Evolutionary conservation across 2,888 invertebrate genomes (phyloP), one percentile per base, ranked within the genome.

Genomic region (Hirtodrosophila alboralis): DNA sequence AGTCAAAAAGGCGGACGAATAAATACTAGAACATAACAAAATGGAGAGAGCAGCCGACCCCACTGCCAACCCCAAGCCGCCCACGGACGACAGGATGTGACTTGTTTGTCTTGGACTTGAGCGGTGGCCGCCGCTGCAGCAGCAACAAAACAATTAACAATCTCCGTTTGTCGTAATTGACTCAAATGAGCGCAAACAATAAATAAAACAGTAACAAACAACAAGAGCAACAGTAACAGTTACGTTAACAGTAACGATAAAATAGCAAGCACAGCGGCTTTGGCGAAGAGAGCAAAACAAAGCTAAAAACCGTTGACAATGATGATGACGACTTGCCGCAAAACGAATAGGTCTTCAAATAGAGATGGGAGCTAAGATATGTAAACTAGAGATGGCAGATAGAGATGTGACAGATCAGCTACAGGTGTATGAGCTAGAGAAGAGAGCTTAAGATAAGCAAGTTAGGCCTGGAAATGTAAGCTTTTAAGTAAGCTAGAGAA

Each of bases 181-280:
- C 87, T 88, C 83, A 88, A 88, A 88, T 86, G 77, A 83, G 79
- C 75, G 83, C 86, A 84, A 80, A 84, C 81, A 87, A 83, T 77
- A 71, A 81, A 72, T 81, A 81, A 80, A 83, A 73, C 79, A 77
- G 79, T 66, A 78, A 81, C 73, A 57, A 37, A 41, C 36, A 44
- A 44, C 13, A 47, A 38, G 23, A 53, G 13, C 28, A 44, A n/a
- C 9, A 40, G 12, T 18, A 41, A 13, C 28, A n/a, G 14, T 14
- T 10, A 9, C n/a, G 51, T 14, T 6, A n/a, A 21, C 16, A 14
- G 10, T 13, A 21, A 21, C 9, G 34, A 10, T 21, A 37, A 36
- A 48, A 38, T 34, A 47, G 59, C 51, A 33, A 26, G 18, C 27
- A 23, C 12, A 4, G 43, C 28, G 30, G 13, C 49, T 62, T 27